These are phyloP conservation scores for Synergus gifuensis DNA, from an alignment of 2,888 invertebrate species.

Conservation along the genomic window DNA sequence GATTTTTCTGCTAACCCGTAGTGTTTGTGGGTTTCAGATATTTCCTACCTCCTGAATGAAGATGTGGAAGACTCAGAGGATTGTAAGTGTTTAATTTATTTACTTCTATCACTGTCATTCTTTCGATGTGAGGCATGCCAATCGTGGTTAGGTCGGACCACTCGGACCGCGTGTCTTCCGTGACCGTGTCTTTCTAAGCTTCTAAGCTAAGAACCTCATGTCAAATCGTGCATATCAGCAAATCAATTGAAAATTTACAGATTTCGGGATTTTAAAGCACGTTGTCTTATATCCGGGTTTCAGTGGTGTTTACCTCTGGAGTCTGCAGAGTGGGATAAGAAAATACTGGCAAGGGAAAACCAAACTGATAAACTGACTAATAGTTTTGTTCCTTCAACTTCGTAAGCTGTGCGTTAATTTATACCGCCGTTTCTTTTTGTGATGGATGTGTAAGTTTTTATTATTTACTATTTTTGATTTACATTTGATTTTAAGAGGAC, in stretches of 20 bases:
- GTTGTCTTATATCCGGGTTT: constrained; percentile 13
- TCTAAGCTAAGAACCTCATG: background rate
- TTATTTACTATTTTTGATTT: background rate
- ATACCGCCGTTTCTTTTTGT: constrained; percentile 12
- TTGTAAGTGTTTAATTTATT: constrained; percentile 70
- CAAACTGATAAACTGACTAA: no score
- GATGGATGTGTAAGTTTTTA: background rate
- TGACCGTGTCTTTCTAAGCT: background rate
- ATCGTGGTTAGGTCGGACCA: constrained; percentile 56
- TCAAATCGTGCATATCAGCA: constrained; percentile 41
- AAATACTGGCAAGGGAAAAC: constrained; percentile 25
- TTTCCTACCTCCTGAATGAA: constrained; percentile 73
- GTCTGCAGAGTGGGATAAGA: constrained; percentile 1
- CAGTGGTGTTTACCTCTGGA: constrained; percentile 16
- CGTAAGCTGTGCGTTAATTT: background rate
- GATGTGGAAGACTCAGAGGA: constrained; percentile 69
- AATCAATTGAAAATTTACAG: constrained; percentile 12
- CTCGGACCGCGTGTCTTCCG: constrained; percentile 42
- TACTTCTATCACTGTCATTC: constrained; percentile 58
- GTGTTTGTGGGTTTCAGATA: constrained; percentile 77
- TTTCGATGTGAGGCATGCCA: constrained; percentile 57
- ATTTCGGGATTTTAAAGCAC: constrained; percentile 20
- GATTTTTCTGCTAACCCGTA: constrained; percentile 72
- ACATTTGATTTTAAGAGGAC: background rate
- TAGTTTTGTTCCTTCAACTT: background rate